Conservation (phyloP, 2,113 vertebrate species). For the Promerops cafer region DNA sequence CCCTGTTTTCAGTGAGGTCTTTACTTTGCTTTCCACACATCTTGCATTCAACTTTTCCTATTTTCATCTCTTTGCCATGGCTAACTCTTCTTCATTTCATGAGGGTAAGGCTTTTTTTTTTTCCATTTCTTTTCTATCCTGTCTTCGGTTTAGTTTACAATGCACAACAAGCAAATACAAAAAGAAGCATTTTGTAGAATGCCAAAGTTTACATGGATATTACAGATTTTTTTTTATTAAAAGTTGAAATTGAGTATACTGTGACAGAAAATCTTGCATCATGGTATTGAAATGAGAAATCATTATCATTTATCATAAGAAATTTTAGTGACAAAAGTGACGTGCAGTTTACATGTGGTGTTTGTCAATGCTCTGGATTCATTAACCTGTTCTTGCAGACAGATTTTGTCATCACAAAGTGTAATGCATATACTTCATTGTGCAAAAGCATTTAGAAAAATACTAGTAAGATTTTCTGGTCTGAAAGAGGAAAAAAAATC, state of each 20-base stretch:
- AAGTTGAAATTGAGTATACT: background rate
- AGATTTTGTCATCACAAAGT: background rate
- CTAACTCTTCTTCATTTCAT: constrained; percentile 67
- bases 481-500: background rate
- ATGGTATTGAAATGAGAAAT: background rate
- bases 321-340: background rate
- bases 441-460: background rate
- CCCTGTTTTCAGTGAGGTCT: constrained; percentile 65
- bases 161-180: background rate
- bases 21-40: constrained; percentile 65
- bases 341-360: accelerated
- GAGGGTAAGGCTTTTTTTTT: constrained; percentile 55
- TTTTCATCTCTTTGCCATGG: constrained; percentile 66
- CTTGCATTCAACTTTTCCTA: constrained; percentile 66
- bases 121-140: constrained; percentile 25
- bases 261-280: background rate
- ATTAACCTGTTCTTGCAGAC: background rate
- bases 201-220: background rate
- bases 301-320: background rate
- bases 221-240: background rate
- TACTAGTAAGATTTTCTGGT: background rate
- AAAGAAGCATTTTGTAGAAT: background rate
- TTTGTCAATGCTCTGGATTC: background rate
- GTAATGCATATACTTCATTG: background rate
- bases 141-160: background rate